Conservation (phyloP, 2,797 vertebrate species). For the Setipinna tenuifilis region DNA sequence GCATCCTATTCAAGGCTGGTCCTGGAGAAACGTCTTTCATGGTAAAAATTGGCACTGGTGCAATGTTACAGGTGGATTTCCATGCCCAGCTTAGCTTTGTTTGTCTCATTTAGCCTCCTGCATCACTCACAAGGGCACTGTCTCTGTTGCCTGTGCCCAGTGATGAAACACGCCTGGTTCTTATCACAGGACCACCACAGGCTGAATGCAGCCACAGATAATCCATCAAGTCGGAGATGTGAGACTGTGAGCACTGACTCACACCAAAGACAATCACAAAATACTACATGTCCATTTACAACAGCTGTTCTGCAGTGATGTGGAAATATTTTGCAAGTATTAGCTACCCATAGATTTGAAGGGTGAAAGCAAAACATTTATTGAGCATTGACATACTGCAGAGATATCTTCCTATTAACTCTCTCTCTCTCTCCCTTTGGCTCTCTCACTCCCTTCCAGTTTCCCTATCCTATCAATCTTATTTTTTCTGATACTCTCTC, state of each 20-base stretch:
- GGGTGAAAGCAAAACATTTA: background rate
- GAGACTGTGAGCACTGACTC: background rate
- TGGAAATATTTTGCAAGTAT: background rate
- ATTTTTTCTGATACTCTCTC: too few species aligned
- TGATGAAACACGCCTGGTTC: background rate
- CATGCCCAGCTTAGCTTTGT: background rate
- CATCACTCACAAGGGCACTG: background rate
- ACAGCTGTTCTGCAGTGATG: background rate
- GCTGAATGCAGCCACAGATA: background rate
- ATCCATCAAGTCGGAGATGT: background rate
- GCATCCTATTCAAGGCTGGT: background rate
- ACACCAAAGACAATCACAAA: background rate
- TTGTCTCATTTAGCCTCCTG: background rate
- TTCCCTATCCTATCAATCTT: too few species aligned
- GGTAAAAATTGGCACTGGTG: background rate
- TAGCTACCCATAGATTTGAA: background rate
- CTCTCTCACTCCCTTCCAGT: too few species aligned
- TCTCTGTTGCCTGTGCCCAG: background rate
- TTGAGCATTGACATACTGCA: background rate
- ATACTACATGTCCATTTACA: background rate
- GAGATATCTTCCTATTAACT: too few species aligned
- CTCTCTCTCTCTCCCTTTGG: too few species aligned
- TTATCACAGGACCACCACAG: background rate
- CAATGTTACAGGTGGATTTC: background rate
- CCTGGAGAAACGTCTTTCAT: background rate